These are phyloP conservation scores for Stichopus chloronotus DNA, from an alignment of 35 echinoderm and acorn worm species.

Conservation along the genomic window DNA sequence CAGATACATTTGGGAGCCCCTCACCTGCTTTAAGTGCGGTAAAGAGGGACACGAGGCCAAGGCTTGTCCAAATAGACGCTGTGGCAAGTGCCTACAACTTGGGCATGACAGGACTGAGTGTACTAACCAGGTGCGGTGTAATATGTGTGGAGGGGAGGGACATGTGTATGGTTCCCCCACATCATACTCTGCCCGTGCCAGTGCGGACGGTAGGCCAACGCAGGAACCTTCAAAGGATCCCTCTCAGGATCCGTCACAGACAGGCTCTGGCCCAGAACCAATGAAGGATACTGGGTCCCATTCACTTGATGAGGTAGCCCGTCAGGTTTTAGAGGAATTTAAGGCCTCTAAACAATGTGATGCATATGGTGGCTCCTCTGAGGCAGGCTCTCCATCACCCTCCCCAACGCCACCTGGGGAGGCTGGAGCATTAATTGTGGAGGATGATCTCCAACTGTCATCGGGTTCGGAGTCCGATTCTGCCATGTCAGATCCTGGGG, in stretches of 20 bases:
- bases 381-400: no score
- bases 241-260: neutral
- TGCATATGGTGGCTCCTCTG: neutral
- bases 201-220: neutral
- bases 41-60: neutral
- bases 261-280: neutral
- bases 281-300: neutral
- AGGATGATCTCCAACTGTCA: neutral
- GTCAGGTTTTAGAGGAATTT: no score
- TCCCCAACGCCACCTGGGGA: no score
- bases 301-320: neutral
- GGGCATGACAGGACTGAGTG: neutral
- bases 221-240: neutral
- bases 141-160: neutral
- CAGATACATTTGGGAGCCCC: neutral
- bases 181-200: constrained; percentile 19
- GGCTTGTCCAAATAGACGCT: neutral
- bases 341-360: neutral
- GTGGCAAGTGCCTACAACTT: neutral
- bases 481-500: neutral
- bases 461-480: neutral
- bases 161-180: neutral
- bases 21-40: constrained; percentile 18
- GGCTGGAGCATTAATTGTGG: neutral
- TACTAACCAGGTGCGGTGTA: neutral